Evolutionary conservation across 2,888 invertebrate genomes (phyloP).

Genomic region (Lithophane ornitopus): DNA sequence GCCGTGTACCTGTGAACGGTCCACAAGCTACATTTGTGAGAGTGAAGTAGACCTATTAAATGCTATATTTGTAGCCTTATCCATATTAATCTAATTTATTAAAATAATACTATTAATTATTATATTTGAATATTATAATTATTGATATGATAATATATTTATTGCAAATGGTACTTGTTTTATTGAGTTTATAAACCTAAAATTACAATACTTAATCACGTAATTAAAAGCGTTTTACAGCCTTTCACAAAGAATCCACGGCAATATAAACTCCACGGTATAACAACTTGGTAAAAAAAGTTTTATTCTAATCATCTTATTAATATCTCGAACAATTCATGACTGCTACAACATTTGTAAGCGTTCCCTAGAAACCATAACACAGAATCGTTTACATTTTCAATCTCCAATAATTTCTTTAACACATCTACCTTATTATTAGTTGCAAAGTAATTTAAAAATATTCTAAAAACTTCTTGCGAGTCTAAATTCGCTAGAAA

Average conservation of each 20-base stretch:
- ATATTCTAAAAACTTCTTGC: constrained; percentile 59
- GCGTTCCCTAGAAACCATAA: constrained; percentile 84
- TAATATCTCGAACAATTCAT: constrained; percentile 69
- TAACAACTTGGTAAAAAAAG: constrained; percentile 14
- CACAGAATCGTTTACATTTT: constrained; percentile 67
- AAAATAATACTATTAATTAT: constrained; percentile 69
- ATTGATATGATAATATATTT: constrained; percentile 89
- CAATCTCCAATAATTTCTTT: constrained; percentile 68
- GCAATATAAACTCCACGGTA: background rate
- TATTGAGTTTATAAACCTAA: constrained; percentile 27
- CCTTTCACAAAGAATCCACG: constrained; percentile 27
- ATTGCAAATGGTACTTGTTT: constrained; percentile 77
- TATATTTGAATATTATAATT: constrained; percentile 82
- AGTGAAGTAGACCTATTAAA: constrained; percentile 79
- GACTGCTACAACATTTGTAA: constrained; percentile 69
- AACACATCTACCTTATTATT: constrained; percentile 66
- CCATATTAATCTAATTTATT: constrained; percentile 83
- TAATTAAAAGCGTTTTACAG: constrained; percentile 40
- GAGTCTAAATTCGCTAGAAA: constrained; percentile 78
- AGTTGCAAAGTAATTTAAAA: constrained; percentile 68
- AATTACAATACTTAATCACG: constrained; percentile 15
- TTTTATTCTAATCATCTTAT: constrained; percentile 25
- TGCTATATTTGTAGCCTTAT: constrained; percentile 87
- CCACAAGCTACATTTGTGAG: constrained; percentile 80
- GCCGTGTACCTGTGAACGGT: constrained; percentile 61